phyloP scores from a whole-genome alignment of 2,113 vertebrate species.

The Pseudopipra pipra region DNA sequence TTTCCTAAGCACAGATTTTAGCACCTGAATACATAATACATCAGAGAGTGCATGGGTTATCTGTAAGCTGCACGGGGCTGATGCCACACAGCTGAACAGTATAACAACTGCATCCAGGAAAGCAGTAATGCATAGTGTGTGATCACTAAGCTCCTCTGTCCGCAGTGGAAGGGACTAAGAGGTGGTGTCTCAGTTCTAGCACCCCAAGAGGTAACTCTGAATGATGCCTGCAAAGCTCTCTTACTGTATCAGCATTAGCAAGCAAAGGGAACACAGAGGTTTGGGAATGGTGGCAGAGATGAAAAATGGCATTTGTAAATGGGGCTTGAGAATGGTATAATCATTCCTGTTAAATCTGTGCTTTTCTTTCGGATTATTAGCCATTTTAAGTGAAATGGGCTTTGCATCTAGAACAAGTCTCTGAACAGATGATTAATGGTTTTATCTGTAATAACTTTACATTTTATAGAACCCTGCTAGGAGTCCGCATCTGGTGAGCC shows the following conservation, averaged over 20 bases:
- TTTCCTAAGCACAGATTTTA: background rate
- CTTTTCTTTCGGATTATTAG: constrained; percentile 73
- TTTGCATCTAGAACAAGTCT: constrained; percentile 75
- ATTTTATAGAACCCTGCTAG: constrained; percentile 78
- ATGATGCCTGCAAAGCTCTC: background rate
- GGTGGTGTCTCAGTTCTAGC: background rate
- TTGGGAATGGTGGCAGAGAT: background rate
- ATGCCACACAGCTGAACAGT: background rate
- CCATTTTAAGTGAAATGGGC: constrained; percentile 71
- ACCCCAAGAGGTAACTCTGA: background rate
- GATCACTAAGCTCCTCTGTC: background rate
- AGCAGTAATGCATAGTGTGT: accelerated
- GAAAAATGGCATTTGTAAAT: constrained; percentile 58
- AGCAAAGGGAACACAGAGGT: background rate
- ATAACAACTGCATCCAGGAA: background rate
- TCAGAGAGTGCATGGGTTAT: background rate
- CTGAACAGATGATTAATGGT: constrained; percentile 83
- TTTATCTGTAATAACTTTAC: constrained; percentile 80
- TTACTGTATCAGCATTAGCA: background rate
- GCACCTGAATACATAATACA: background rate
- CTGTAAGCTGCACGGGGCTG: background rate
- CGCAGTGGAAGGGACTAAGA: background rate
- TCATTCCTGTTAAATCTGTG: constrained; percentile 49
- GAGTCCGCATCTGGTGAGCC: constrained; percentile 78
- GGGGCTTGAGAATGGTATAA: constrained; percentile 26